Evolutionary conservation across 2,888 invertebrate species (phyloP).

Genomic region (Sicus ferrugineus): DNA sequence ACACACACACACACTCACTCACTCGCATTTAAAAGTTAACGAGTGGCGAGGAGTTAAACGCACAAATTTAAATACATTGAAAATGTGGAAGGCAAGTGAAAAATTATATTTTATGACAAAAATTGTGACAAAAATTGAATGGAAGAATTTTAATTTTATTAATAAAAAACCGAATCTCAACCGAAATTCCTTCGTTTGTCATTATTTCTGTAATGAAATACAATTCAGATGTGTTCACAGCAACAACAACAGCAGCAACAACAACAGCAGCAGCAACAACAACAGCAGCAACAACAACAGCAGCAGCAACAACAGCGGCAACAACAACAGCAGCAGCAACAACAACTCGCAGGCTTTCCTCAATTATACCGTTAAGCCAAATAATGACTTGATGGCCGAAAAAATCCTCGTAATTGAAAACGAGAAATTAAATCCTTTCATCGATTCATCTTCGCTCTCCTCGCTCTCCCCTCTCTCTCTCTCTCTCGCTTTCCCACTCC

Average conservation of each 20-base stretch:
- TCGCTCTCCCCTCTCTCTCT: background rate
- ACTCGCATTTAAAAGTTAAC: background rate
- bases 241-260: background rate
- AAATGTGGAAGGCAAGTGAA: background rate
- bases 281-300: too few species aligned
- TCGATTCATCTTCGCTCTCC: too few species aligned
- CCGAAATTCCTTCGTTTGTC: background rate
- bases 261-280: too few species aligned
- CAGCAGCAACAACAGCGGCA: background rate
- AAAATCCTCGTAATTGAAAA: too few species aligned
- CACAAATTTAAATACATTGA: constrained; percentile 8
- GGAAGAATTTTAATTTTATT: background rate
- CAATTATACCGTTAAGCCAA: too few species aligned
- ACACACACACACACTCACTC: too few species aligned
- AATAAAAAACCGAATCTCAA: background rate
- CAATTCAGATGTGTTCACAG: background rate
- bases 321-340: constrained; percentile 9
- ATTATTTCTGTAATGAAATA: constrained; percentile 27
- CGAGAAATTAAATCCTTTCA: too few species aligned
- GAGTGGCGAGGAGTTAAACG: background rate
- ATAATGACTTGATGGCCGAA: too few species aligned
- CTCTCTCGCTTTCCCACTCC: background rate
- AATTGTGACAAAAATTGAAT: too few species aligned
- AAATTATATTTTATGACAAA: background rate
- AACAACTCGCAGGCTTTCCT: constrained; percentile 1